Evolutionary conservation across 1,140 invertebrate genomes (phyloP), one percentile per base, ranked within the genome.

Genomic region (Holotrichia oblita): DNA sequence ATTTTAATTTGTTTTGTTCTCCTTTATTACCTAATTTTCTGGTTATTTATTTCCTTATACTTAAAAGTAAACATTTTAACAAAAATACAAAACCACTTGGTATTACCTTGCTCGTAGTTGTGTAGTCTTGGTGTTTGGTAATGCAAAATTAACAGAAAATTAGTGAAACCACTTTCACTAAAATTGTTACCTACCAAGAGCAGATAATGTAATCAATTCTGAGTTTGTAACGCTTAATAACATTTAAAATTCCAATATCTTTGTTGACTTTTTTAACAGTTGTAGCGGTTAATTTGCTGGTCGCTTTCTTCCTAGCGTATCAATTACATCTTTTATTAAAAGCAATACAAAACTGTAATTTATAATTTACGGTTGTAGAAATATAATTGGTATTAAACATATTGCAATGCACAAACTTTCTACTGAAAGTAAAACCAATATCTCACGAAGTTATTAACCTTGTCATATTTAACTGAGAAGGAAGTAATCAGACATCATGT

Each of bases 371-470:
- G 22, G 6, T 69, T 22, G 17, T n/a, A 55, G 14, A n/a, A 17
- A 61, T 61, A 34, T 69, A 69, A 69, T 69, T 27, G 27, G 27
- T 22, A 20, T 69, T 27, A 69, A 69, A 69, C 12, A 22, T 69
- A 10, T 27, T 69, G 22, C 22, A 69, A 69, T 14, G 17, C 17
- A 10, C 9, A 24, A 1, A 69, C 61, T 69, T 69, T 69, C 61
- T 69, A 69, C 27, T 17, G 61, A 69, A 69, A 69, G 61, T 27
- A 69, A 69, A 69, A 69, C 22, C 27, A 27, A 34, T 69, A 69
- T 69, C 22, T 69, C 61, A 69, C 61, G 61, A 69, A 69, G 61
- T 69, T 69, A 69, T 27, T 69, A 69, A 69, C 61, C 61, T 64
- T 27, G 44, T 17, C 10, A 17, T 3, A 48, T 48, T 8, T 34